Percentiles rank a stretch among this genome's conserved stretches.
Evolutionary conservation across 2,797 vertebrate genomes (phyloP).

Genomic region (Manis crassicaudata): DNA sequence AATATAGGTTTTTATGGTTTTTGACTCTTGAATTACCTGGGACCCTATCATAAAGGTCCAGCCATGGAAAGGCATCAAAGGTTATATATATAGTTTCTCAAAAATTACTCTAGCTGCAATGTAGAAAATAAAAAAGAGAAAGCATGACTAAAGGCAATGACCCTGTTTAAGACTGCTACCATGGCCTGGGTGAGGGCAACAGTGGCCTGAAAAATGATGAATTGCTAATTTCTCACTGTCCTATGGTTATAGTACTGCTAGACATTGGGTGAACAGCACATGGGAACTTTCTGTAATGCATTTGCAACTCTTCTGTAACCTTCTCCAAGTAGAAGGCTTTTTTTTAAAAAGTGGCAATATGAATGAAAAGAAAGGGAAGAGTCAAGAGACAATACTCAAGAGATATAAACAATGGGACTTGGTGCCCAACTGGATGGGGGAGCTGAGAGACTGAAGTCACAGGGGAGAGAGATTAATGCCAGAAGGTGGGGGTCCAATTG

Average conservation of each 20-base stretch:
- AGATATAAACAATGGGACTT: neutral
- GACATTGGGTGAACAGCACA: neutral
- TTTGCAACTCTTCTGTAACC: neutral
- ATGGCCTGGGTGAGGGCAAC: neutral
- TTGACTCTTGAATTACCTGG: neutral
- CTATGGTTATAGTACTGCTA: neutral
- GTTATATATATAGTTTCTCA: neutral
- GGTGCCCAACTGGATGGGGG: no score
- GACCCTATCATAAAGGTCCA: neutral
- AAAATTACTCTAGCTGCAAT: neutral
- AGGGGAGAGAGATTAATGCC: neutral
- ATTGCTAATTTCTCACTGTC: neutral
- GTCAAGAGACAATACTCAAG: neutral
- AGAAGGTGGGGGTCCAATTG: neutral
- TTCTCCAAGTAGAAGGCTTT: no score
- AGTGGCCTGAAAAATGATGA: neutral
- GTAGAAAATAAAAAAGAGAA: neutral
- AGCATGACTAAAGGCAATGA: neutral
- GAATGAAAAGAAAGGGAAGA: neutral
- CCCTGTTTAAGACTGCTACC: neutral
- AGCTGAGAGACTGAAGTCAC: neutral
- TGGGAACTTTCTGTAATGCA: neutral
- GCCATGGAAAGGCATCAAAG: neutral
- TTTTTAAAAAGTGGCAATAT: neutral
- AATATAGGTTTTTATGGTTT: neutral